Percentiles rank a stretch among this genome's conserved stretches.
Evolutionary conservation across 1,140 invertebrate species (phyloP).

Genomic region (Branchinecta lynchi): DNA sequence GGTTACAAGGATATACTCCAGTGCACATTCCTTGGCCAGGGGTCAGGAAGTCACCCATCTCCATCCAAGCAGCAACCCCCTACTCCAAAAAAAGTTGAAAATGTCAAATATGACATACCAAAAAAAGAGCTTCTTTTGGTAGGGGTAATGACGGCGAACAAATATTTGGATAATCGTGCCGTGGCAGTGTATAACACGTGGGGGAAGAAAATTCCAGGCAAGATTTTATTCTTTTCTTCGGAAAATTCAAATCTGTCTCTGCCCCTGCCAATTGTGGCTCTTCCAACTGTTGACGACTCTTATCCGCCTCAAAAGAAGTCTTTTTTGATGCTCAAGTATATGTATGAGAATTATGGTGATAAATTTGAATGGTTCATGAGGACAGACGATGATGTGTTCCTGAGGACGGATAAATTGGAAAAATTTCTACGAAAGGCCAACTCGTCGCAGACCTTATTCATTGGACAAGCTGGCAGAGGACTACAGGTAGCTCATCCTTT

Average conservation of each 20-base stretch:
- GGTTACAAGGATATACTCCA: background rate
- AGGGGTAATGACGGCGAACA: slow-evolving; percentile 89
- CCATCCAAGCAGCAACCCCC: background rate
- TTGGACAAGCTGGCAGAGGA: slow-evolving; percentile 34
- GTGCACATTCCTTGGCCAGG: background rate
- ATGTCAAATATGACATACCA: slow-evolving; percentile 1
- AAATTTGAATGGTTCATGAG: slow-evolving; percentile 93
- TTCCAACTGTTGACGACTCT: slow-evolving; percentile 76
- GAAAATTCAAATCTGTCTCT: slow-evolving; percentile 43
- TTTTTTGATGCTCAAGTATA: slow-evolving; percentile 94
- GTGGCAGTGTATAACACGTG: slow-evolving; percentile 80
- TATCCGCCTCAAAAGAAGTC: slow-evolving; percentile 99
- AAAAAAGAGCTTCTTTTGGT: slow-evolving; percentile 45
- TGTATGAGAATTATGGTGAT: slow-evolving; percentile 84
- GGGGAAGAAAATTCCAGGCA: slow-evolving; percentile 72
- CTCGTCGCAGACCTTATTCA: slow-evolving; percentile 66
- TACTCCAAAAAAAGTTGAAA: background rate
- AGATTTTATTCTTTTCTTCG: slow-evolving; percentile 80
- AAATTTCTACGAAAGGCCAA: slow-evolving; percentile 76
- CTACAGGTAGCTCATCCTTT: slow-evolving; percentile 21
- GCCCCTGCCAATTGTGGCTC: slow-evolving; percentile 49
- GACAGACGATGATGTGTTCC: slow-evolving; percentile 94
- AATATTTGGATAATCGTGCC: slow-evolving; percentile 69
- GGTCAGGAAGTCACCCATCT: background rate
- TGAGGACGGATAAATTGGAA: slow-evolving; percentile 71